These are phyloP conservation scores for Diadumene lineata DNA, from an alignment of 92 coral and sea anemone species.

Conservation along the genomic window DNA sequence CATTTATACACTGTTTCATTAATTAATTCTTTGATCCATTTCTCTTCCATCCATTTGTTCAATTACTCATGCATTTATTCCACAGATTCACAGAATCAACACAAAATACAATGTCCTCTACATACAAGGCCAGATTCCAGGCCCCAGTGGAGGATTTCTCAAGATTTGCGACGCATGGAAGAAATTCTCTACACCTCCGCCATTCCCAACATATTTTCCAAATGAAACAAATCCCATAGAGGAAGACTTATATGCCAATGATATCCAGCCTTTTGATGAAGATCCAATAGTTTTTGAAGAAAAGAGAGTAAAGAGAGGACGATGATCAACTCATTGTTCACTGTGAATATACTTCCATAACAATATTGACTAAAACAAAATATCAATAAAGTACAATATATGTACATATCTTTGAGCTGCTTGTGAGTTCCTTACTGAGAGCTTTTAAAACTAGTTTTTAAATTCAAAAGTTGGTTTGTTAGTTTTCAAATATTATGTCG, in stretches of 20 bases:
- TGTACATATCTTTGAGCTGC: too few relatives aligned
- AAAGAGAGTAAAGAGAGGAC: slow-evolving; percentile 30
- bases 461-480: too few relatives aligned
- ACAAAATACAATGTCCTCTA: slow-evolving; percentile 90
- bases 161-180: slow-evolving; percentile 81
- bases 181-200: slow-evolving; percentile 76
- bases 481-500: too few relatives aligned
- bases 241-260: slow-evolving; percentile 87
- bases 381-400: too few relatives aligned
- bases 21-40: too few relatives aligned
- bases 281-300: slow-evolving; percentile 74
- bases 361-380: too few relatives aligned
- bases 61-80: background rate
- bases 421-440: too few relatives aligned
- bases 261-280: slow-evolving; percentile 77
- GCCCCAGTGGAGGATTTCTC: slow-evolving; percentile 80
- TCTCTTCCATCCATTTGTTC: too few relatives aligned
- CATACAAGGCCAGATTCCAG: slow-evolving; percentile 91
- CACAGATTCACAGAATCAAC: slow-evolving; percentile 86
- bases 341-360: too few relatives aligned
- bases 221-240: slow-evolving; percentile 68
- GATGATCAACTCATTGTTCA: background rate
- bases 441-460: too few relatives aligned
- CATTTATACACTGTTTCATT: too few relatives aligned
- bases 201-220: slow-evolving; percentile 93